Evolutionary conservation across 2,888 invertebrate species (phyloP).

Genomic region (Mechanitis mazaeus): DNA sequence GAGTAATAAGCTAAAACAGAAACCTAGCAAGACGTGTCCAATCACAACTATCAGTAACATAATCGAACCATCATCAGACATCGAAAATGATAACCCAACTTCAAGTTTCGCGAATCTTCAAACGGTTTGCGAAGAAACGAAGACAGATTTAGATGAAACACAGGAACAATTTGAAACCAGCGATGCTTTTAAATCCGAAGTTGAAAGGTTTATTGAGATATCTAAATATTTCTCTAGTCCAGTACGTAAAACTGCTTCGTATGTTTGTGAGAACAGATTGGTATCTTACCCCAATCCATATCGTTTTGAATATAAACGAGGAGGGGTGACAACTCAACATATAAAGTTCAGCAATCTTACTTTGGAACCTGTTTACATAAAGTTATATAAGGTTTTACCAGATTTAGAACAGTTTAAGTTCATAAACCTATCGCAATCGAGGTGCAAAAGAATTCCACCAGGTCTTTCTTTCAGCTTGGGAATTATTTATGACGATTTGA

Average conservation of each 20-base stretch:
- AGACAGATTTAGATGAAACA: constrained; percentile 37
- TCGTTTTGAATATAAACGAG: constrained; percentile 55
- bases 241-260: constrained; percentile 59
- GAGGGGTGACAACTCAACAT: constrained; percentile 50
- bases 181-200: constrained; percentile 50
- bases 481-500: constrained; percentile 59
- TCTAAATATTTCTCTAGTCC: constrained; percentile 67
- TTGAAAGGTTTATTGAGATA: constrained; percentile 62
- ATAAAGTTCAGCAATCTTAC: constrained; percentile 60
- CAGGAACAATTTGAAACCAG: constrained; percentile 34
- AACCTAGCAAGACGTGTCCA: background rate
- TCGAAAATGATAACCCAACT: background rate
- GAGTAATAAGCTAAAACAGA: background rate
- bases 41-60: background rate
- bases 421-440: constrained; percentile 53
- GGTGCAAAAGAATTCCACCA: constrained; percentile 60
- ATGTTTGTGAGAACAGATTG: constrained; percentile 56
- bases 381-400: constrained; percentile 56
- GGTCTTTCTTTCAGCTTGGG: constrained; percentile 58
- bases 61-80: background rate
- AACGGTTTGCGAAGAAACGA: constrained; percentile 32
- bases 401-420: constrained; percentile 62
- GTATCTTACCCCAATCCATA: constrained; percentile 56
- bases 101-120: background rate
- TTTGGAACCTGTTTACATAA: constrained; percentile 60